phyloP scores from a whole-genome alignment of 2,888 invertebrate species.

The Synanthedon tipuliformis region DNA sequence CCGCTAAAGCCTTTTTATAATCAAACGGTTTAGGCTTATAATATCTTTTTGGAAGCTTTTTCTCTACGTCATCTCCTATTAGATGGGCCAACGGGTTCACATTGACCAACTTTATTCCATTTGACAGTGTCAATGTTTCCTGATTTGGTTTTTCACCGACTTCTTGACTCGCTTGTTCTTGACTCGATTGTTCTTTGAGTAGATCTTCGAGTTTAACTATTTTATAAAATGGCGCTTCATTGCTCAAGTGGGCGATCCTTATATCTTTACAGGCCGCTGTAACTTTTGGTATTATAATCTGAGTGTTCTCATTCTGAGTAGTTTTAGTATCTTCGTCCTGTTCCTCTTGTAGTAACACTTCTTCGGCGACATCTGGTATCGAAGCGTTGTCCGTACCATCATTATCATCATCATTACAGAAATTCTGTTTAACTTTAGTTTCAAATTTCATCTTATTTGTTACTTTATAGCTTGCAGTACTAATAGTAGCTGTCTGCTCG shows the following conservation, averaged over 20 bases:
- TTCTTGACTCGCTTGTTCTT: constrained; percentile 3
- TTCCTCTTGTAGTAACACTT: constrained; percentile 38
- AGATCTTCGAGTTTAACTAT: constrained; percentile 44
- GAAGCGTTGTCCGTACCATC: constrained; percentile 8
- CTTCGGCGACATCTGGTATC: constrained; percentile 51
- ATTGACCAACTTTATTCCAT: constrained; percentile 40
- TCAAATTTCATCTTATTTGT: not conserved
- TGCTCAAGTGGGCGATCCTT: constrained; percentile 37
- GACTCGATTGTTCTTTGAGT: constrained; percentile 5
- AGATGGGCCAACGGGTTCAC: constrained; percentile 52
- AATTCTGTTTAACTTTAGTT: constrained; percentile 1
- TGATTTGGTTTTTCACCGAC: not conserved
- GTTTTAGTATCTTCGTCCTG: constrained; percentile 20
- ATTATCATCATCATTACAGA: constrained; percentile 8
- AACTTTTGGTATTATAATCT: constrained; percentile 30
- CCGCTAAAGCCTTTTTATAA: constrained; percentile 29
- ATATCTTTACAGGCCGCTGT: constrained; percentile 24
- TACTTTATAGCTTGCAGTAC: constrained; percentile 13
- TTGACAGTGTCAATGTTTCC: constrained; percentile 21
- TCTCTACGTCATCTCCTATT: constrained; percentile 23
- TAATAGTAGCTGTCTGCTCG: constrained; percentile 19
- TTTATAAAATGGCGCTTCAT: constrained; percentile 47
- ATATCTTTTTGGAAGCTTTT: constrained; percentile 25
- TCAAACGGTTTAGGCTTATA: constrained; percentile 30
- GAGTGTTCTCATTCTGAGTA: constrained; percentile 13